Evolutionary conservation across 2,888 invertebrate genomes (phyloP).

Genomic region (Linhomoeus sp.): DNA sequence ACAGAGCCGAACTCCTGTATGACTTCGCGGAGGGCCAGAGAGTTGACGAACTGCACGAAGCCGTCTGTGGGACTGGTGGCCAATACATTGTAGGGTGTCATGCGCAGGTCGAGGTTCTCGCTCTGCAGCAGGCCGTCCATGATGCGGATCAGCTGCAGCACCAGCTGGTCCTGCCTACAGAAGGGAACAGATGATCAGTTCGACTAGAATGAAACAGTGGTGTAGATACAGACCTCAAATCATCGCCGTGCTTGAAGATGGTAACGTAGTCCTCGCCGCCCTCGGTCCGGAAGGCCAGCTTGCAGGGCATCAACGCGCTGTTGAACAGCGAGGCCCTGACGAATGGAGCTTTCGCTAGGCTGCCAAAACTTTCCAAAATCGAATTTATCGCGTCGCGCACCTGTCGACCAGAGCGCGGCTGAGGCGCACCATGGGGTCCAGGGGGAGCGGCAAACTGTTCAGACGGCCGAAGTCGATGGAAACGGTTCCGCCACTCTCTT

Average conservation of each 20-base stretch:
- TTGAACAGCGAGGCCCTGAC: conserved; percentile 84
- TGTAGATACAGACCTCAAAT: conserved; percentile 38
- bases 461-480: conserved; percentile 71
- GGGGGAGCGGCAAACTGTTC: conserved; percentile 74
- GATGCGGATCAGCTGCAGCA: conserved; percentile 86
- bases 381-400: too few relatives aligned
- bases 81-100: conserved; percentile 82
- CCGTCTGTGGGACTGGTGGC: conserved; percentile 90
- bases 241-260: conserved; percentile 94
- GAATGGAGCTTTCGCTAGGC: too few relatives aligned
- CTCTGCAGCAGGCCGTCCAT: conserved; percentile 80
- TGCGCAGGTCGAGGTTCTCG: conserved; percentile 83
- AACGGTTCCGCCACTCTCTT: conserved; percentile 41
- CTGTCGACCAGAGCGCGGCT: conserved; percentile 67
- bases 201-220: neutral
- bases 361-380: too few relatives aligned
- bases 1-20: conserved; percentile 7
- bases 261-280: conserved; percentile 62
- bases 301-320: conserved; percentile 83
- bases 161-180: conserved; percentile 74
- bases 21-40: conserved; percentile 34
- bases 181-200: neutral
- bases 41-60: conserved; percentile 84
- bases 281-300: conserved; percentile 55
- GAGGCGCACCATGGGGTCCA: conserved; percentile 74